Base-by-base conservation (phyloP, 2,797 vertebrate species). In the Morus bassanus region DNA sequence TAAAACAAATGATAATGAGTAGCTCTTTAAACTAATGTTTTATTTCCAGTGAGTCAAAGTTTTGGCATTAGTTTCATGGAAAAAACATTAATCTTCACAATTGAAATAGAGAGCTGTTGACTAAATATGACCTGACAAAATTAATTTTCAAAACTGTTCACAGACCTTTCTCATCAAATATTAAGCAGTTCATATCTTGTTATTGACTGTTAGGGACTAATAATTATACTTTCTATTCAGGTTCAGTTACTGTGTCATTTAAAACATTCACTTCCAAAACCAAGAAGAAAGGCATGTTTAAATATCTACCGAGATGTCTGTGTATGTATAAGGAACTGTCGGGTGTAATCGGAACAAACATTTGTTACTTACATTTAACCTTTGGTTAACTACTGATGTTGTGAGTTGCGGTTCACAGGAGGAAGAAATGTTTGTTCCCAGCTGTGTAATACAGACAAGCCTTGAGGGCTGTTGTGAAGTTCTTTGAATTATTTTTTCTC, bases 61-160 rank as follows among this genome's bases (percentile, higher is more conserved):
- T 98, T 96, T 98, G 98, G 98, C 97, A 97, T 97, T 96, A 78
- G 93, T 96, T 97, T 98, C 51, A 87, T 97, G 98, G 97, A 98
- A 98, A 98, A 98, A 97, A 39, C 92, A 98, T 98, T 95, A 92
- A 97, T 98, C 97, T 97, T 97, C 95, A 96, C 95, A 91, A 97
- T 78, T 89, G 93, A 97, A 97, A 97, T 74, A 81, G 77, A 89
- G 80, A 96, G 96, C 80, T 97, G 96, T 97, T 98, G 95, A 97
- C 97, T 97, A 95, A 97, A 97, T 95, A 96, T 94, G 96, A 96
- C 87, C 92, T 95, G 92, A 95, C 91, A 95, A 97, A 97, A 98
- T 92, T 95, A 18, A 95, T 96, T 97, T 95, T 96, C 92, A 95
- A 93, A 97, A 88, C 86, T 14, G 7, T 97, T 95, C 95, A 87